Percentiles rank a stretch among this genome's conserved stretches.
phyloP scores from a whole-genome alignment of 2,113 vertebrate species.

The Gasterosteus nipponicus region DNA sequence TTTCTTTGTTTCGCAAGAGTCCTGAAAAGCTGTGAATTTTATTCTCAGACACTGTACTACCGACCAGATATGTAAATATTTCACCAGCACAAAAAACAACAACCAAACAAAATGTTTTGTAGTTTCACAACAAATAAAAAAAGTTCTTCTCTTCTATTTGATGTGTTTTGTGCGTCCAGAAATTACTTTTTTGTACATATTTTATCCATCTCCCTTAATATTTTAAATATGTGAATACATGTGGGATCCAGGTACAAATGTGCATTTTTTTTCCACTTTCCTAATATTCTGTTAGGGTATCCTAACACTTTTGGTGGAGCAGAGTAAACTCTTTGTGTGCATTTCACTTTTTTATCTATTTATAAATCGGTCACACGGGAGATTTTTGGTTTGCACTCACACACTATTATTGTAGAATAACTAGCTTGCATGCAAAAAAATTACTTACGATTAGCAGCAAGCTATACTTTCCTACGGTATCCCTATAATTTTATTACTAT shows the following conservation, averaged over 20 bases:
- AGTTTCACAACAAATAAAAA: conserved; percentile 86
- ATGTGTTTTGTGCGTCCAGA: background rate
- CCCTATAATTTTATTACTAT: background rate
- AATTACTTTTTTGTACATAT: background rate
- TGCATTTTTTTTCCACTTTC: too few relatives aligned
- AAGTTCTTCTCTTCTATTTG: conserved; percentile 76
- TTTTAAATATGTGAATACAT: too few relatives aligned
- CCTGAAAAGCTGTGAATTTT: conserved; percentile 86
- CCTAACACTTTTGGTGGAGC: background rate
- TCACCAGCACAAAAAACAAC: conserved; percentile 81
- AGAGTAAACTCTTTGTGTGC: too few relatives aligned
- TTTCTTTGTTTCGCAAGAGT: conserved; percentile 71
- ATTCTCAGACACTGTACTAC: conserved; percentile 82
- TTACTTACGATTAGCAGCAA: background rate
- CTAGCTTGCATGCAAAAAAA: background rate
- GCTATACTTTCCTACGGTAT: too few relatives aligned
- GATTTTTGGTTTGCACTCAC: too few relatives aligned
- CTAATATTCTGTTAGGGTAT: background rate
- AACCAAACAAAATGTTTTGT: conserved; percentile 80
- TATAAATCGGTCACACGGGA: too few relatives aligned
- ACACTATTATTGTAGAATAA: background rate
- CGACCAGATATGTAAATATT: conserved; percentile 84
- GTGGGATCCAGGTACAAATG: background rate
- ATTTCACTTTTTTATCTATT: background rate
- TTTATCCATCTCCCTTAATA: background rate